Evolutionary conservation across 1,140 invertebrate species (phyloP), one percentile per base, ranked within the genome.

Genomic region (Drosophila rufa): DNA sequence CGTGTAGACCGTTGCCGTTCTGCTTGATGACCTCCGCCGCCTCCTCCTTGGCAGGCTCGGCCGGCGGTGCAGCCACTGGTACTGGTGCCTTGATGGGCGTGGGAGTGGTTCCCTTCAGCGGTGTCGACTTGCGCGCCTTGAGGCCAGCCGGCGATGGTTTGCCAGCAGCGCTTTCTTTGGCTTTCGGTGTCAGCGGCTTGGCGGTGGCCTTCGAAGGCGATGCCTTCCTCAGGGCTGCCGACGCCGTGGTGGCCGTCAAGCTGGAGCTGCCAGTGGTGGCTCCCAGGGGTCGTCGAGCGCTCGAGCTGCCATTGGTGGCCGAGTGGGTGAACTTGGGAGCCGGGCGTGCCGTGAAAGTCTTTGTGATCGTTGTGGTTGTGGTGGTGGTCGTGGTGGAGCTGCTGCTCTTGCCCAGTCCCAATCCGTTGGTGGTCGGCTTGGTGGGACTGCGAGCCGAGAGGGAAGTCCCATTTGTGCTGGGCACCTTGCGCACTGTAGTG

Each of bases 261-360:
- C 27, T 50, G 59, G 67, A 51, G 62, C 19, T 22, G 19, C 57
- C 61, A 6, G 27, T 57, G 42, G 48, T 46, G 46, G 36, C 25
- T 22, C 46, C 36, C 46, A 61, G 40, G 7, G 55, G 36, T 15
- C 80, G 79, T n/a, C 80, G 80, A 22, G 76, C 36, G 15, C 76
- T 25, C 53, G 53, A 22, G 60, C 50, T 42, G 25, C 48, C 38
- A 59, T 62, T 38, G 66, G 43, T 66, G 33, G 12, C 53, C 33
- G 77, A 70, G 30, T 90, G 84, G 30, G 60, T 92, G 38, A 79
- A 84, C 50, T 92, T 92, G 30, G 91, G 91, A 25, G 91, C 91
- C 38, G 91, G 91, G 46, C 91, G 91, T 17, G 91, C 91, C 19
- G 83, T 92, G 25, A 92, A 92, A 79, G 86, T 89, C 74, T 92